Evolutionary conservation across 2,113 vertebrate species (phyloP).

Genomic region (Caracal caracal): DNA sequence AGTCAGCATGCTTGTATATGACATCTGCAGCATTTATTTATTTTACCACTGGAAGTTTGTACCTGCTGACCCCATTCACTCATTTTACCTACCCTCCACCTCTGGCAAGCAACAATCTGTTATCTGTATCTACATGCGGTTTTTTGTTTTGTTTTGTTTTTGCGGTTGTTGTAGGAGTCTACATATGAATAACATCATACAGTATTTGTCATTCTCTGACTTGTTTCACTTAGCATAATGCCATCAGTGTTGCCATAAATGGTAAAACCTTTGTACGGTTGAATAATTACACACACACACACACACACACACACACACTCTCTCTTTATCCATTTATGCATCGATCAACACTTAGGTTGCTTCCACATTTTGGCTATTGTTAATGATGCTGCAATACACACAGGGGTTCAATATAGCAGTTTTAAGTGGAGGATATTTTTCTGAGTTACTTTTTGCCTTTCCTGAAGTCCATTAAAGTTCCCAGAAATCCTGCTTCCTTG

Average conservation of each 20-base stretch:
- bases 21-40: neutral
- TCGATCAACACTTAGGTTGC: neutral
- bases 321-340: neutral
- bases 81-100: neutral
- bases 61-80: neutral
- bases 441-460: neutral
- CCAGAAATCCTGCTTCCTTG: neutral
- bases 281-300: neutral
- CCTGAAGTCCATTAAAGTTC: neutral
- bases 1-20: neutral
- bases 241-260: neutral
- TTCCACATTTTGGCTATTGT: neutral
- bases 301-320: neutral
- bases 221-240: neutral
- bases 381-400: neutral
- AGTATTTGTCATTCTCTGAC: neutral
- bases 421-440: neutral
- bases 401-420: accelerated
- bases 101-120: neutral
- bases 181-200: neutral
- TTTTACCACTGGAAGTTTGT: neutral
- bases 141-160: neutral
- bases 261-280: neutral
- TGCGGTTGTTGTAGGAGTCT: neutral
- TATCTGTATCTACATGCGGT: neutral